Evolutionary conservation across 2,888 invertebrate genomes (phyloP).

Genomic region (Mongoloraphidia duomilia): DNA sequence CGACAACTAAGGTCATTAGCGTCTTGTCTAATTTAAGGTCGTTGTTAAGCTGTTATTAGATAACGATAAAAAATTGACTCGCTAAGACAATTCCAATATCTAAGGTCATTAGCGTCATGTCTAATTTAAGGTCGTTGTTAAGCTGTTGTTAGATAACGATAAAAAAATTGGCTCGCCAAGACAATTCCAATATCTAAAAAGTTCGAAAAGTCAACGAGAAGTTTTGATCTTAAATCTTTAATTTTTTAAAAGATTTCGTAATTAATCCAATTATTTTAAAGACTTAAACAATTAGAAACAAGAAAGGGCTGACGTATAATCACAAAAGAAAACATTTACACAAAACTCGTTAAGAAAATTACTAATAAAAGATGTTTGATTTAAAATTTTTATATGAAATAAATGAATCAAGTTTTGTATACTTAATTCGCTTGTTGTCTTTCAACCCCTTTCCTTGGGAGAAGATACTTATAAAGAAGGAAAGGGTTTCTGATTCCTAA

Average conservation of each 20-base stretch:
- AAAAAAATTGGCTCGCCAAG: neutral
- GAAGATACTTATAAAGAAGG: no score
- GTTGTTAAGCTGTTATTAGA: neutral
- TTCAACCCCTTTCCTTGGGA: no score
- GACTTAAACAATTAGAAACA: neutral
- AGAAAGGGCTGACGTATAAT: neutral
- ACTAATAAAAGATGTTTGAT: conserved; percentile 12
- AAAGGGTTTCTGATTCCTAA: no score
- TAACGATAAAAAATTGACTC: neutral
- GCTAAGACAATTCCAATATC: neutral
- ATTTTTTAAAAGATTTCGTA: no score
- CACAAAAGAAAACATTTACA: conserved; percentile 1
- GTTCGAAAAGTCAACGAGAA: neutral
- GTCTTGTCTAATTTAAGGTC: neutral
- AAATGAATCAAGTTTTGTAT: no score
- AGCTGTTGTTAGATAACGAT: neutral
- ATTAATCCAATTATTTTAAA: neutral
- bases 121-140: neutral
- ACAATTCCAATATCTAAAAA: neutral
- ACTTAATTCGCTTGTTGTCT: no score
- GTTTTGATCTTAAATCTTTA: neutral
- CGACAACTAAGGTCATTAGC: no score
- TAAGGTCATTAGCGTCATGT: no score
- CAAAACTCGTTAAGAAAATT: conserved; percentile 7
- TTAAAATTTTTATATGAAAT: conserved; percentile 1